Evolutionary conservation across 1,140 invertebrate species (phyloP).

Genomic region (Macrocentrus cingulum): DNA sequence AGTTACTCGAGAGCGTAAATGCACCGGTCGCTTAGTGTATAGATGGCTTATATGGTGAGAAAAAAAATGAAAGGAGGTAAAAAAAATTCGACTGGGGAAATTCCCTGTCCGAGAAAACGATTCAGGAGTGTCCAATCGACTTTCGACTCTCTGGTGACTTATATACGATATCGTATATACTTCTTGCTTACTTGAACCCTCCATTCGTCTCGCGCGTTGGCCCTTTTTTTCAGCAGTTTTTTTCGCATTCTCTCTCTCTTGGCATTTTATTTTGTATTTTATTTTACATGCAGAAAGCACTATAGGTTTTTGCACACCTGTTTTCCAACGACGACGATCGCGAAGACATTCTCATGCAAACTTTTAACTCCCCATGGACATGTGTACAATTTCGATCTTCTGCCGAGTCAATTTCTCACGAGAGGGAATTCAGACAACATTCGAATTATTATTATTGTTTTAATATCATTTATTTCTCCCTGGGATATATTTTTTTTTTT

Average conservation of each 20-base stretch:
- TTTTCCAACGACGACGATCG: not conserved
- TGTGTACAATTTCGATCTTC: not conserved
- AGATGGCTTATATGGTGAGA: not conserved
- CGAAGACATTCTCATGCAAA: conserved; percentile 2
- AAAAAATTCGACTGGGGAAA: conserved; percentile 21
- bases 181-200: not conserved
- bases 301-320: not conserved
- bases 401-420: not conserved
- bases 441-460: not conserved
- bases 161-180: not conserved
- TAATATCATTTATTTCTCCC: not conserved
- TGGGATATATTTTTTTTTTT: not conserved
- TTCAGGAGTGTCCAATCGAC: conserved; percentile 4
- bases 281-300: not conserved
- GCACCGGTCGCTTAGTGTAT: conserved; percentile 10
- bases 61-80: too few relatives aligned
- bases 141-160: conserved; percentile 11
- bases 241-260: not conserved
- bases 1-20: conserved; percentile 21
- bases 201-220: not conserved
- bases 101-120: conserved; percentile 25
- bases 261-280: conserved; percentile 5
- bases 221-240: not conserved
- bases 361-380: conserved; percentile 1
- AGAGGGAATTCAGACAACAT: not conserved